Conservation (phyloP, 2,888 invertebrate species). For the Amaurobius ferox region DNA sequence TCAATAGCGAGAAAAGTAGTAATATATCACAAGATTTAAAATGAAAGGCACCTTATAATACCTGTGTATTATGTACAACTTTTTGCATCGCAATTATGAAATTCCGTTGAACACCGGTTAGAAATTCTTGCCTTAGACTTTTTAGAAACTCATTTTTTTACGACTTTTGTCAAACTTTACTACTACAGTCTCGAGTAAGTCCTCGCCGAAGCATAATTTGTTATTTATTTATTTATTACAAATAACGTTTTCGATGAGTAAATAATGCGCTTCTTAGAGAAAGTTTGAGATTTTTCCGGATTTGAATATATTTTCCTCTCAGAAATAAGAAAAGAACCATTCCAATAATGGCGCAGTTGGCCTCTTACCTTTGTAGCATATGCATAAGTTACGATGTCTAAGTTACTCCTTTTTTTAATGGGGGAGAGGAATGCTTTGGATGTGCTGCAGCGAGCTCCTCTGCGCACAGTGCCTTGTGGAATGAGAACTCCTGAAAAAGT, state of each 20-base stretch:
- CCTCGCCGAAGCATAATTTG: too few relatives aligned
- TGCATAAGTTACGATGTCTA: conserved; percentile 89
- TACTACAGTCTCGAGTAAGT: too few relatives aligned
- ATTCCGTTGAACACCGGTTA: too few relatives aligned
- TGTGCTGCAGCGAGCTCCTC: conserved; percentile 91
- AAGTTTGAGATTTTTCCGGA: neutral
- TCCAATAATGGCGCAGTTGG: too few relatives aligned
- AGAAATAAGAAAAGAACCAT: neutral
- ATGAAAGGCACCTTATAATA: too few relatives aligned
- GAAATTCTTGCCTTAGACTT: too few relatives aligned
- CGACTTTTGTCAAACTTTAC: too few relatives aligned
- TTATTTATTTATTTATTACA: neutral
- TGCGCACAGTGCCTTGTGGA: conserved; percentile 90
- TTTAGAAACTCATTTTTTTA: too few relatives aligned
- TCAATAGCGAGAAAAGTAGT: too few relatives aligned
- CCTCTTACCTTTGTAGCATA: conserved; percentile 84
- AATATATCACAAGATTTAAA: too few relatives aligned
- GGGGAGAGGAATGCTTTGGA: conserved; percentile 92
- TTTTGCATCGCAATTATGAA: too few relatives aligned
- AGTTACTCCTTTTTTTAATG: conserved; percentile 86
- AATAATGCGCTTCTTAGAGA: neutral
- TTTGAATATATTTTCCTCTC: neutral
- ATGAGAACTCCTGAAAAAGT: conserved; percentile 85
- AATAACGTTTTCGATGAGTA: neutral
- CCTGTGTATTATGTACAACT: too few relatives aligned